These are phyloP conservation scores for Apoderus coryli DNA, from an alignment of 2,888 invertebrate species.

Conservation along the genomic window DNA sequence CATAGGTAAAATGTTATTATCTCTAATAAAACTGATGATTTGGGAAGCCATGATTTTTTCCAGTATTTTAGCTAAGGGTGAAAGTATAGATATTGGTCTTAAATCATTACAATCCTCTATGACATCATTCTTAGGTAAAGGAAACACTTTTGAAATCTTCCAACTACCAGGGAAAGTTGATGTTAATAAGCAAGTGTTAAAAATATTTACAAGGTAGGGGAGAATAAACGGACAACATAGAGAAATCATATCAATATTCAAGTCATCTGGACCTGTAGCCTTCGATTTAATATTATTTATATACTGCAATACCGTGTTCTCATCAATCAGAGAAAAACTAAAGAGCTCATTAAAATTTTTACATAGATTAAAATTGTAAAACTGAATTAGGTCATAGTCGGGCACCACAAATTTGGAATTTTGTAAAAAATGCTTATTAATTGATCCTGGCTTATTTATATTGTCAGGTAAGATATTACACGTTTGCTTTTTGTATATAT, in stretches of 20 bases:
- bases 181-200: not conserved
- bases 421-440: constrained; percentile 2
- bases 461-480: not conserved
- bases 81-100: constrained; percentile 1
- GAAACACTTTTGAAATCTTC: not conserved
- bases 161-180: not conserved
- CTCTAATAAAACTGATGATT: too few species aligned
- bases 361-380: not conserved
- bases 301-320: not conserved
- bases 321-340: not conserved
- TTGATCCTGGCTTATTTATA: not conserved
- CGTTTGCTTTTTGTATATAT: not conserved
- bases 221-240: not conserved
- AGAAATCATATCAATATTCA: constrained; percentile 1
- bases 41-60: not conserved
- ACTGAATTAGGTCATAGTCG: not conserved
- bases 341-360: not conserved
- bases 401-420: not conserved
- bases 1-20: too few species aligned
- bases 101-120: not conserved
- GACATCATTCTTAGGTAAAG: not conserved
- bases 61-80: not conserved
- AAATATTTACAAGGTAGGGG: not conserved
- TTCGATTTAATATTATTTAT: constrained; percentile 1
- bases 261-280: not conserved